These are phyloP conservation scores for Callyntrura guangdongensis DNA, from an alignment of 2,888 invertebrate genomes.

Conservation along the genomic window DNA sequence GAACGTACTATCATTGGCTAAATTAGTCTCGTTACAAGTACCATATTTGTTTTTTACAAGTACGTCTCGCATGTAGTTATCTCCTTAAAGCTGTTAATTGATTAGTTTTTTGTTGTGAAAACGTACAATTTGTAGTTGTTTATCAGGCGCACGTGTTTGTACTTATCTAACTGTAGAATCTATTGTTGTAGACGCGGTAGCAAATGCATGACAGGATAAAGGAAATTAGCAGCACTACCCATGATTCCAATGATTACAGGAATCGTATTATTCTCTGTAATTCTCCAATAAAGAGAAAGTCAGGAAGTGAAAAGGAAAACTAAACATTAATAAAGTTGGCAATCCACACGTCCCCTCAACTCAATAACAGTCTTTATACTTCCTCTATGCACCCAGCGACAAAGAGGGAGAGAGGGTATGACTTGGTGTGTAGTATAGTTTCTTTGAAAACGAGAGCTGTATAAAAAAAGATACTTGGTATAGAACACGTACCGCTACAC, in stretches of 20 bases:
- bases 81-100: background rate
- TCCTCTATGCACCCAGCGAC: background rate
- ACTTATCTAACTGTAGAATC: background rate
- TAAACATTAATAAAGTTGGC: slow-evolving; percentile 62
- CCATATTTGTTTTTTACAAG: background rate
- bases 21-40: background rate
- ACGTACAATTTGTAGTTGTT: background rate
- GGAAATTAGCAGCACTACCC: slow-evolving; percentile 51
- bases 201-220: slow-evolving; percentile 53
- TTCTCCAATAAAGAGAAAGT: slow-evolving; percentile 31
- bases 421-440: slow-evolving; percentile 47
- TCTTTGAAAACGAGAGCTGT: slow-evolving; percentile 5
- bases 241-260: slow-evolving; percentile 60
- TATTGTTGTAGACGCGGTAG: background rate
- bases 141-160: background rate
- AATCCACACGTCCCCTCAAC: slow-evolving; percentile 56
- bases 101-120: slow-evolving; percentile 9
- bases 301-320: slow-evolving; percentile 58
- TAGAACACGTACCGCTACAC: background rate
- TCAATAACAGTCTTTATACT: slow-evolving; percentile 69
- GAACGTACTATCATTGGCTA: slow-evolving; percentile 12
- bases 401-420: slow-evolving; percentile 10
- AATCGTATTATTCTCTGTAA: slow-evolving; percentile 42
- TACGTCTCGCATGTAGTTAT: background rate
- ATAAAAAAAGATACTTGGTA: slow-evolving; percentile 32